These are phyloP conservation scores for Ophion obscuratus DNA, from an alignment of 2,888 invertebrate species.

Conservation along the genomic window DNA sequence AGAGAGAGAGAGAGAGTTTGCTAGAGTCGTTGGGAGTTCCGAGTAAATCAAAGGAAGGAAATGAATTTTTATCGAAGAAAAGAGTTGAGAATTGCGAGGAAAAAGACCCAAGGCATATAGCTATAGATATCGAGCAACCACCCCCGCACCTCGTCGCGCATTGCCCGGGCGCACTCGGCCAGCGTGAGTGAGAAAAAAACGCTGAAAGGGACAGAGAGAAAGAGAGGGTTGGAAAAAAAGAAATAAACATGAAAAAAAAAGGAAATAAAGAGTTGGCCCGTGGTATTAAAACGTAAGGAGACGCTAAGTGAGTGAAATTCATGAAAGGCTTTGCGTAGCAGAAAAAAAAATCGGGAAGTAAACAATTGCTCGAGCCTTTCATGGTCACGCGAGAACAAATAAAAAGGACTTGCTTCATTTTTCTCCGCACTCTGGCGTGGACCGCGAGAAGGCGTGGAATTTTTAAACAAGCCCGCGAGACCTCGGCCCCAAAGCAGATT, in stretches of 20 bases:
- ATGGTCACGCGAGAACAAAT: conserved; percentile 64
- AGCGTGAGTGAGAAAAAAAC: conserved; percentile 9
- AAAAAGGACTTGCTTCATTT: conserved; percentile 42
- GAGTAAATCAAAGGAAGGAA: conserved; percentile 80
- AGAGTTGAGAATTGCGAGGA: conserved; percentile 63
- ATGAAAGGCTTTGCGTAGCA: conserved; percentile 73
- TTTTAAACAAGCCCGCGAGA: conserved; percentile 66
- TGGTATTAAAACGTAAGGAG: conserved; percentile 47
- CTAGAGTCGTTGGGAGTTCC: conserved; percentile 76
- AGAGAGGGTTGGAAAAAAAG: neutral
- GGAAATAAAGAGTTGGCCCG: conserved; percentile 39
- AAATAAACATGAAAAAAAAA: conserved; percentile 39
- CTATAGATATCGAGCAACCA: conserved; percentile 49
- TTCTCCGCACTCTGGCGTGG: conserved; percentile 58
- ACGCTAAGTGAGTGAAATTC: conserved; percentile 71
- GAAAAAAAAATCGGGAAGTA: conserved; percentile 60
- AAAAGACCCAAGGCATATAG: conserved; percentile 27
- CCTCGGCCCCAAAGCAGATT: conserved; percentile 42
- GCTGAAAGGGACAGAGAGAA: conserved; percentile 1
- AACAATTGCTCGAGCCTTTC: conserved; percentile 48
- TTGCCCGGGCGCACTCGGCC: conserved; percentile 29
- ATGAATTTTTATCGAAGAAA: conserved; percentile 80
- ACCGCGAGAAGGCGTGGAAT: conserved; percentile 67
- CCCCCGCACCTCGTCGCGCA: conserved; percentile 7
- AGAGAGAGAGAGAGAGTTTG: conserved; percentile 67